Evolutionary conservation across 1,140 invertebrate species (phyloP).

Genomic region (Brachionus koreanus): DNA sequence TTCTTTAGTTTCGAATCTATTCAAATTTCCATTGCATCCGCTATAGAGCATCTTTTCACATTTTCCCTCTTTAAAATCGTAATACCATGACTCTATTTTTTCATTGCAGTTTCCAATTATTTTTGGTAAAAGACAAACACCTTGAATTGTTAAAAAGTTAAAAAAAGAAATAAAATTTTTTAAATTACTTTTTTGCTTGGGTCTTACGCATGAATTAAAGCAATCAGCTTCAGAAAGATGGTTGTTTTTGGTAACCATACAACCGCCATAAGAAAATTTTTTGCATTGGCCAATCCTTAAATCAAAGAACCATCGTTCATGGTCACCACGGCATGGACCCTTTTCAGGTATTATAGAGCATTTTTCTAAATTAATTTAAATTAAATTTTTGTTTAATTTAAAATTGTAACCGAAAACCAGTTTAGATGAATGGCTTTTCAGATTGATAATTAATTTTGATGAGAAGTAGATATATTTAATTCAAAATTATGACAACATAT

Average conservation of each 20-base stretch:
- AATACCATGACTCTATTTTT: conserved; percentile 34
- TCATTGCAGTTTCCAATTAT: conserved; percentile 46
- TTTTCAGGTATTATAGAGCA: conserved; percentile 72
- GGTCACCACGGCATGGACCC: conserved; percentile 68
- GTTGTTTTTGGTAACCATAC: conserved; percentile 76
- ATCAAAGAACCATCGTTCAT: conserved; percentile 81
- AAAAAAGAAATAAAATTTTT: background rate
- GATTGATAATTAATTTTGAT: too few species aligned
- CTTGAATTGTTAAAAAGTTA: conserved; percentile 55
- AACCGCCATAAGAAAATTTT: conserved; percentile 90
- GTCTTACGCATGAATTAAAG: conserved; percentile 69
- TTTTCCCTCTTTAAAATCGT: background rate
- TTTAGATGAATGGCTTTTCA: too few species aligned
- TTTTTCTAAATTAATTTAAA: conserved; percentile 68
- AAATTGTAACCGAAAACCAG: too few species aligned
- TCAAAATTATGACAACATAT: too few species aligned
- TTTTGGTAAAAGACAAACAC: conserved; percentile 59
- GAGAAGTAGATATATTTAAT: too few species aligned
- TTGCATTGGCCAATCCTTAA: conserved; percentile 76
- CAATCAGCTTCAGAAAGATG: conserved; percentile 38
- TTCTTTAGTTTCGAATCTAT: conserved; percentile 76
- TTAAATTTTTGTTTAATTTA: too few species aligned
- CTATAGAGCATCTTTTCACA: conserved; percentile 32
- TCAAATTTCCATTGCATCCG: conserved; percentile 72
- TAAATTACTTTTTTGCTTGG: conserved; percentile 27